phyloP scores from a whole-genome alignment of 2,113 vertebrate genomes.

The Oceanodroma tethys region DNA sequence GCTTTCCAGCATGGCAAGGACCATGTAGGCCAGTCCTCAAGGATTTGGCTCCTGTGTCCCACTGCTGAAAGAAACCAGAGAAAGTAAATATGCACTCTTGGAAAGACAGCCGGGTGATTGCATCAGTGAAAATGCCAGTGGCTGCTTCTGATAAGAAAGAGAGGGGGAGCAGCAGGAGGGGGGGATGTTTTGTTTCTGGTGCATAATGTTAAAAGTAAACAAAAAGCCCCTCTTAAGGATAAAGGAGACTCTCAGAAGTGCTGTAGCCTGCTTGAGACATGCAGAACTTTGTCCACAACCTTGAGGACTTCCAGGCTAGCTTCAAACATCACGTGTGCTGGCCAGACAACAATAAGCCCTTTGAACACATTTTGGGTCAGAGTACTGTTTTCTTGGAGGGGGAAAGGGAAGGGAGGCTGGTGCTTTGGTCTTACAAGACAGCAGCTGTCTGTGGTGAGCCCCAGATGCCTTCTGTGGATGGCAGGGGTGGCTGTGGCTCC shows the following conservation, averaged over 20 bases:
- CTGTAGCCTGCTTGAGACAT: neutral
- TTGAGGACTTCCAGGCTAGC: constrained; percentile 6
- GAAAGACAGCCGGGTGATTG: neutral
- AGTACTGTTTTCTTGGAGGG: neutral
- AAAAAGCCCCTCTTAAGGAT: neutral
- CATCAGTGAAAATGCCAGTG: neutral
- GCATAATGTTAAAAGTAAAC: neutral
- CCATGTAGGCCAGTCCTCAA: neutral
- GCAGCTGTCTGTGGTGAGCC: neutral
- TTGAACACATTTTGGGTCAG: neutral
- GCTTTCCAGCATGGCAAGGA: neutral
- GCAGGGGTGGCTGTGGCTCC: neutral
- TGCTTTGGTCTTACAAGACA: neutral
- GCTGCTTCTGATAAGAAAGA: neutral
- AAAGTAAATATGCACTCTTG: neutral
- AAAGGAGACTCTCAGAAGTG: neutral
- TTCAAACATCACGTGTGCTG: fast-evolving
- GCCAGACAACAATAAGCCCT: constrained; percentile 21
- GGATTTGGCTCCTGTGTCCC: neutral
- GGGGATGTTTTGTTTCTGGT: neutral
- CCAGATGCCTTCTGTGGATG: neutral
- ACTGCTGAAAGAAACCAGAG: neutral
- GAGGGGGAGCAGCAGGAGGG: neutral
- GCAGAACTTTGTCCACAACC: neutral
- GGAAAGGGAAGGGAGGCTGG: neutral